phyloP scores from a whole-genome alignment of 2,113 vertebrate species.

The Brachypteracias leptosomus region DNA sequence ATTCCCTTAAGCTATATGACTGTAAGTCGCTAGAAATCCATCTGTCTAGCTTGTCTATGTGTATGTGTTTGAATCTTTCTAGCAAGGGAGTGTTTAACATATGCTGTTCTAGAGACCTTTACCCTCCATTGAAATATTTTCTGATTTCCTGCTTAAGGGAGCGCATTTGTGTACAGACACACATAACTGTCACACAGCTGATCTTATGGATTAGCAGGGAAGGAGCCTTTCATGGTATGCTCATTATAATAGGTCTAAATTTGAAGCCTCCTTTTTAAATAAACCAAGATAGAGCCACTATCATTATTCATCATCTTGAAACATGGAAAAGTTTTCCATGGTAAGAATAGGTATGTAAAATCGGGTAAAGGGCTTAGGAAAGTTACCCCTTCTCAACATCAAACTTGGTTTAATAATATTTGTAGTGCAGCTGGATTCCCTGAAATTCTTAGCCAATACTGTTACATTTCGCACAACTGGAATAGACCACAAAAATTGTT shows the following conservation, averaged over 20 bases:
- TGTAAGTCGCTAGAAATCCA: background rate
- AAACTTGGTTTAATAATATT: background rate
- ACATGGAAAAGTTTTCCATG: background rate
- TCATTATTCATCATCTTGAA: background rate
- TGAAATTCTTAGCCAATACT: background rate
- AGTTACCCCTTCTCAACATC: background rate
- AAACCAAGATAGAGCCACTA: background rate
- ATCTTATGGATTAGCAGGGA: background rate
- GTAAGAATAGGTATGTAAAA: background rate
- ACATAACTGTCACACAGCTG: background rate
- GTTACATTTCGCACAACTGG: background rate
- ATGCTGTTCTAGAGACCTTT: background rate
- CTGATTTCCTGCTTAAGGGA: background rate
- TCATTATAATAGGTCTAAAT: background rate
- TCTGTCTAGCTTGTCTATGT: background rate
- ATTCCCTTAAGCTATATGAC: background rate
- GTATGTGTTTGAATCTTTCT: background rate
- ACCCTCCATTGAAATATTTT: background rate
- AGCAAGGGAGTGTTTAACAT: background rate
- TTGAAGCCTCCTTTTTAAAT: background rate
- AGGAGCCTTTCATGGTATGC: background rate
- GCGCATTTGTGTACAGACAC: accelerated
- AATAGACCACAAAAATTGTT: background rate
- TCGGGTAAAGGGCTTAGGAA: background rate
- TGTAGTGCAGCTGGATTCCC: background rate